These are phyloP conservation scores for Ciconia maguari DNA, from an alignment of 2,113 vertebrate genomes.

Conservation along the genomic window DNA sequence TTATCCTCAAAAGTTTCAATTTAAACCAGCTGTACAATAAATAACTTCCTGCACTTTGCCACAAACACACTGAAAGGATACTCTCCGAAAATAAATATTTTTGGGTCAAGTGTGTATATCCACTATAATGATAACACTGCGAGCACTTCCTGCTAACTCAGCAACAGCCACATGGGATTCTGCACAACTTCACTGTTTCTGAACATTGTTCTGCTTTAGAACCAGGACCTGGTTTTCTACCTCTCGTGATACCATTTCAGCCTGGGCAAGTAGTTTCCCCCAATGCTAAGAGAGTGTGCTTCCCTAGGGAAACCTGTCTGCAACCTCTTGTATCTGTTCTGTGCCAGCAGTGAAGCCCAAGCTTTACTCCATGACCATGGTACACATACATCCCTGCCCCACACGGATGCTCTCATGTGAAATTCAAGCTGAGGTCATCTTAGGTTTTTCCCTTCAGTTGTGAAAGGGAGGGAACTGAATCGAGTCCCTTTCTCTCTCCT, in stretches of 20 bases:
- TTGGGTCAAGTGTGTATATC: neutral
- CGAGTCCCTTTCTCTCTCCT: neutral
- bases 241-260: neutral
- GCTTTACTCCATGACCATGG: neutral
- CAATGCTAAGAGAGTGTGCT: rapidly evolving
- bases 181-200: neutral
- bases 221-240: neutral
- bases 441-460: neutral
- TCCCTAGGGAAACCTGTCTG: neutral
- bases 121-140: neutral
- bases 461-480: neutral
- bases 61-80: neutral
- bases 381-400: rapidly evolving
- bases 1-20: slow-evolving; percentile 50
- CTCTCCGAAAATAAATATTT: slow-evolving; percentile 15
- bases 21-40: slow-evolving; percentile 63
- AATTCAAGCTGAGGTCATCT: neutral
- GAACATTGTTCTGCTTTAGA: rapidly evolving
- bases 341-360: neutral
- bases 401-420: neutral
- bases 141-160: neutral
- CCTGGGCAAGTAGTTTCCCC: neutral
- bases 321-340: neutral
- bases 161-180: neutral
- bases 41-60: slow-evolving; percentile 33